These are phyloP conservation scores for Alexandromys fortis DNA, from an alignment of 2,113 vertebrate species.

Conservation along the genomic window DNA sequence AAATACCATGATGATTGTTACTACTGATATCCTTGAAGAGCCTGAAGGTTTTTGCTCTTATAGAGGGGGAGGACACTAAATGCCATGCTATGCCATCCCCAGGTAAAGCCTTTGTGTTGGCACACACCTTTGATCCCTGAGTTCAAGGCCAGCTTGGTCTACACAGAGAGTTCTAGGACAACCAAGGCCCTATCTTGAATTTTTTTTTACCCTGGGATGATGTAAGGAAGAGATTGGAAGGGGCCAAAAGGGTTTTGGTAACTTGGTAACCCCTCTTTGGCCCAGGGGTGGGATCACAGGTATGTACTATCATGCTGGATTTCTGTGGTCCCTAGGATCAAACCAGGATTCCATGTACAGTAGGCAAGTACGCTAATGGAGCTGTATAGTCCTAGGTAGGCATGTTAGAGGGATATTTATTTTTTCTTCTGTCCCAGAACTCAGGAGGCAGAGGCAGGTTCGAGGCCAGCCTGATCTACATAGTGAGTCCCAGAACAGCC, in stretches of 20 bases:
- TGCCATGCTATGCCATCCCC: neutral
- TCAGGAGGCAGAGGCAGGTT: too few species aligned
- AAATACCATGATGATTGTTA: neutral
- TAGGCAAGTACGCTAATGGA: neutral
- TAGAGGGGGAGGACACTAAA: neutral
- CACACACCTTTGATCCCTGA: neutral
- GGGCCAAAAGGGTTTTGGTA: neutral
- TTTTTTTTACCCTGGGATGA: neutral
- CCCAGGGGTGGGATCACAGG: neutral
- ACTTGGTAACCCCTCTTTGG: neutral
- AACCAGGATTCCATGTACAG: neutral
- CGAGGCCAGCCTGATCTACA: too few species aligned
- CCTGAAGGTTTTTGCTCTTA: neutral
- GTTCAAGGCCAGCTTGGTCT: neutral
- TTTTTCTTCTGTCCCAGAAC: neutral
- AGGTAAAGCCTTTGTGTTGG: neutral
- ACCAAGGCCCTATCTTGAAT: too few species aligned
- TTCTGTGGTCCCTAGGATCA: neutral
- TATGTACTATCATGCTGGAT: too few species aligned
- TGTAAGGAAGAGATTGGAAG: neutral
- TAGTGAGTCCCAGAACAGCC: too few species aligned
- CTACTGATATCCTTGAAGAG: slow-evolving; percentile 10
- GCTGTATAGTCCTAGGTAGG: too few species aligned
- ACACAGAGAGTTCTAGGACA: neutral
- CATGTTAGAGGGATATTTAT: neutral